Evolutionary conservation across 2,888 invertebrate species (phyloP), one percentile per base, ranked within the genome.

Genomic region (Pegoplata infirma): DNA sequence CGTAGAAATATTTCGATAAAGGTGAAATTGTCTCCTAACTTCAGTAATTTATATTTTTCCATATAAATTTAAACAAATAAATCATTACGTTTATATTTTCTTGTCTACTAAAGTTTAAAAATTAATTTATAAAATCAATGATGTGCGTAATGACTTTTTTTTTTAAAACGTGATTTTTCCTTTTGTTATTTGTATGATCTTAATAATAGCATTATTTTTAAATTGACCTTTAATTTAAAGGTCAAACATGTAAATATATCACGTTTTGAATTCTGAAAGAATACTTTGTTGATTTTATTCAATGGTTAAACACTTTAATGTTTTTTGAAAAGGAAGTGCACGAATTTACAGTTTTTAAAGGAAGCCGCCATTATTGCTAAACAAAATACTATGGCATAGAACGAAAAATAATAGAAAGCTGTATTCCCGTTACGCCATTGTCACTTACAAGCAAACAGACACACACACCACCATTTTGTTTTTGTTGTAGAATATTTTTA

Each of bases 191-290:
- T 58, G 51, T 40, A n/a, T 40, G 36, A 40, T 40, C 36, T 36
- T 36, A 40, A 40, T 40, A 40, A 40, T 40, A 58, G 16, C 19
- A 44, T n/a, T 61, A 12, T 36, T 5, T 32, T 64, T 16, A 63
- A 66, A 71, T 71, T 79, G 79, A 79, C 75, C 75, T 79, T 79
- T 79, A 75, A 75, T 61, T 71, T 56, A 61, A 66, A 79, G 61
- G 79, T 61, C 71, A 71, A 75, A 71, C 61, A 55, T 40, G 36
- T 40, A 40, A 40, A 40, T 40, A 12, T 40, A 40, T 40, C n/a
- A 40, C 12, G 36, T 40, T 40, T 40, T n/a, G 4, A 40, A 40
- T 40, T 40, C n/a, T n/a, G 4, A 40, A 40, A 40, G 36, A 40
- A 40, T n/a, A 3, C 36, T 40, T 40, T n/a, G 36, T 40, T n/a